Conservation (phyloP, 2,113 vertebrate species). For the Piaya cayana region DNA sequence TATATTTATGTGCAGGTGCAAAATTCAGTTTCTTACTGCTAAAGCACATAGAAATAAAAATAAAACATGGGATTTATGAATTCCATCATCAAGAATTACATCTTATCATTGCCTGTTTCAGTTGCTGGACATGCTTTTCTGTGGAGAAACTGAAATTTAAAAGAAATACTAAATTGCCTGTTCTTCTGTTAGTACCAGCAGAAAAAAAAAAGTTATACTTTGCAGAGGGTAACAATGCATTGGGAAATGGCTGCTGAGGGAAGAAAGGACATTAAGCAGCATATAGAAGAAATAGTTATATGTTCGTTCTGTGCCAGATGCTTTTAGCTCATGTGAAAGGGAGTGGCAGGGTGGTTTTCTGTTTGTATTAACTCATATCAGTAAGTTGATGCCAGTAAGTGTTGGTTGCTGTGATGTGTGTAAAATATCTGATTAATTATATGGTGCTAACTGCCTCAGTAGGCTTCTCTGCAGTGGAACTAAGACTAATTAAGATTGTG, state of each 20-base stretch:
- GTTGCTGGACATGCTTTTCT: not conserved
- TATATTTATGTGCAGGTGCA: not conserved
- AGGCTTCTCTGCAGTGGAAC: constrained; percentile 68
- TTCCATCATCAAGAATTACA: not conserved
- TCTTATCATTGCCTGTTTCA: not conserved
- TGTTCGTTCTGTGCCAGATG: not conserved
- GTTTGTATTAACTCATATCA: constrained; percentile 60
- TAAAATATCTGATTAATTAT: constrained; percentile 78
- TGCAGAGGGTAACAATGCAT: not conserved
- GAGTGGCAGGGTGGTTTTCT: constrained; percentile 16
- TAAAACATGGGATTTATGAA: not conserved
- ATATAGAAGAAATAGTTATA: not conserved
- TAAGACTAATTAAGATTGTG: constrained; percentile 79
- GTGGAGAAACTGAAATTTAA: not conserved
- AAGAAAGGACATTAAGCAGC: not conserved
- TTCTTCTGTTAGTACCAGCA: not conserved
- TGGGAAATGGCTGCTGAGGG: not conserved
- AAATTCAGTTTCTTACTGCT: not conserved
- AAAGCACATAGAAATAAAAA: not conserved
- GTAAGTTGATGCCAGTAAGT: constrained; percentile 55
- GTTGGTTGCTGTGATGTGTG: constrained; percentile 53
- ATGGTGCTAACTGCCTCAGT: constrained; percentile 74
- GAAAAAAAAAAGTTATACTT: not conserved
- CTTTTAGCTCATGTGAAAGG: not conserved
- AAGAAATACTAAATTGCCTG: not conserved